phyloP scores from a whole-genome alignment of 1,140 invertebrate species.

The Drosophila chauvacae region DNA sequence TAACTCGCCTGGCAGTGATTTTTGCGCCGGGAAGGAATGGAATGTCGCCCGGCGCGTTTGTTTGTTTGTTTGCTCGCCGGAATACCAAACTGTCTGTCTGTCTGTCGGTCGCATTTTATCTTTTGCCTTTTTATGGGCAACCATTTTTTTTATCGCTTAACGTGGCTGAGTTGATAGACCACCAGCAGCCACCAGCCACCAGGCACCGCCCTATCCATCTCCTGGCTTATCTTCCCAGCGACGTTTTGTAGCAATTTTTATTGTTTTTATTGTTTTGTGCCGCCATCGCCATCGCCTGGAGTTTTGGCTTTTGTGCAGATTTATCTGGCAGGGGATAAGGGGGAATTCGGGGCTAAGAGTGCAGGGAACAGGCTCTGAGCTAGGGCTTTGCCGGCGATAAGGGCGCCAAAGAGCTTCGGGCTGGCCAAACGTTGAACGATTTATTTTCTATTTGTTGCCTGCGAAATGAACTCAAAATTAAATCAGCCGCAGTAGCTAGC shows the following conservation, averaged over 20 bases:
- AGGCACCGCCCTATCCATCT: slow-evolving; percentile 37
- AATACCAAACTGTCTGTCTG: slow-evolving; percentile 16
- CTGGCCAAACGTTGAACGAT: slow-evolving; percentile 55
- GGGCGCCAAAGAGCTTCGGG: slow-evolving; percentile 30
- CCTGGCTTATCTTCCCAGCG: slow-evolving; percentile 62
- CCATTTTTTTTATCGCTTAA: slow-evolving; percentile 74
- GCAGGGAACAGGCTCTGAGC: slow-evolving; percentile 30
- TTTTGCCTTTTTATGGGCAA: slow-evolving; percentile 73
- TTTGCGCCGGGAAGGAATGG: slow-evolving; percentile 22
- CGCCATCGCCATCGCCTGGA: slow-evolving; percentile 31
- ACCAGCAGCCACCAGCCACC: slow-evolving; percentile 15
- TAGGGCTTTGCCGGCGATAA: slow-evolving; percentile 38
- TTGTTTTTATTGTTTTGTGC: slow-evolving; percentile 81
- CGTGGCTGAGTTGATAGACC: slow-evolving; percentile 50
- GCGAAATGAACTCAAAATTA: slow-evolving; percentile 75
- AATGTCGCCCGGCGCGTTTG: slow-evolving; percentile 30
- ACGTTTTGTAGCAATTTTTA: slow-evolving; percentile 80
- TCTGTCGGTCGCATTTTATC: slow-evolving; percentile 73
- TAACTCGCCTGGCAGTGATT: slow-evolving; percentile 38
- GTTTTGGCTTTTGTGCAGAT: slow-evolving; percentile 60
- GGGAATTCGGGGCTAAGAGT: slow-evolving; percentile 14
- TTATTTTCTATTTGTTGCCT: slow-evolving; percentile 69
- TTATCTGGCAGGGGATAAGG: slow-evolving; percentile 36
- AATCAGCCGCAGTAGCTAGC: slow-evolving; percentile 53
- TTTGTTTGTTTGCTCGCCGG: slow-evolving; percentile 31